Conservation (phyloP, 2,113 vertebrate species). For the Rhinopomastus cyanomelas region DNA sequence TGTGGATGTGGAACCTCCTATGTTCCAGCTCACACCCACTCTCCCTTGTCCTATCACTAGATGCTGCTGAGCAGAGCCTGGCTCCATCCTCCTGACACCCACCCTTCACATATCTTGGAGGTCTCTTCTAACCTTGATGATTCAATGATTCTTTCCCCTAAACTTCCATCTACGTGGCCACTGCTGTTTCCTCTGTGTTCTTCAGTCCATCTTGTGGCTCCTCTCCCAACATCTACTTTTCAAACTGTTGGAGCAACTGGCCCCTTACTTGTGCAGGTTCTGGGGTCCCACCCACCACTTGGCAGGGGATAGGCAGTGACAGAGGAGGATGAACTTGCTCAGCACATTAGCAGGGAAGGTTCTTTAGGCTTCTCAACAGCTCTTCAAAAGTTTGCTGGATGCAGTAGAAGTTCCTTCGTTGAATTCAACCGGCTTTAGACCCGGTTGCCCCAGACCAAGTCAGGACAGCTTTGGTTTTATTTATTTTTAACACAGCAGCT, state of each 20-base stretch:
- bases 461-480: not conserved
- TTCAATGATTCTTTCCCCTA: not conserved
- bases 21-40: too few species aligned
- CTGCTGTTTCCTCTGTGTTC: not conserved
- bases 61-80: too few species aligned
- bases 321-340: not conserved
- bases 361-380: not conserved
- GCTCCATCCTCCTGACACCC: too few species aligned
- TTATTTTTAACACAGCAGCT: not conserved
- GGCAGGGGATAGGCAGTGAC: not conserved
- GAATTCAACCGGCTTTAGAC: not conserved
- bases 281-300: not conserved
- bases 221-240: not conserved
- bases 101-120: too few species aligned
- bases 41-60: too few species aligned
- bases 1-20: too few species aligned
- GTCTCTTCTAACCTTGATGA: not conserved
- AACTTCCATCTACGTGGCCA: not conserved
- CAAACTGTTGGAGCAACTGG: not conserved
- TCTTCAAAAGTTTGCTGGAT: not conserved
- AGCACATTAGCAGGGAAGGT: not conserved
- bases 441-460: not conserved
- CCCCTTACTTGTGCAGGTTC: not conserved
- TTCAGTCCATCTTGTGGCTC: rapidly evolving
- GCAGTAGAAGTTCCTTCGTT: not conserved